phyloP scores from a whole-genome alignment of 2,888 invertebrate species.

The Leistus spinibarbis region DNA sequence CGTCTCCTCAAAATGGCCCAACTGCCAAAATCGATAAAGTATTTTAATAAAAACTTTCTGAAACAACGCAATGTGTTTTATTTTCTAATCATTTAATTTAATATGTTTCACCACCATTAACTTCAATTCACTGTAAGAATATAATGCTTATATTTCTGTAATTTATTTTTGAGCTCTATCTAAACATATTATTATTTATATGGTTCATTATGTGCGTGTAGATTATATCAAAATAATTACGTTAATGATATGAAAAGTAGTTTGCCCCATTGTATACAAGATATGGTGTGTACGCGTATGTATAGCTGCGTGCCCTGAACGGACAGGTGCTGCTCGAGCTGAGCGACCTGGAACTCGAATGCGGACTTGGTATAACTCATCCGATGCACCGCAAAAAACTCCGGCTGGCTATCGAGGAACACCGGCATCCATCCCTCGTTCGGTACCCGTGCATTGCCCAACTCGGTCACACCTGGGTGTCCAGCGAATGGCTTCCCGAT shows the following conservation, averaged over 20 bases:
- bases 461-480: conserved; percentile 91
- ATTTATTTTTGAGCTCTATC: no score
- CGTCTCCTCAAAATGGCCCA: no score
- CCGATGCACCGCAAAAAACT: conserved; percentile 93
- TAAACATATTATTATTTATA: no score
- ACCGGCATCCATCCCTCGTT: conserved; percentile 83
- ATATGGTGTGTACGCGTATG: conserved; percentile 56
- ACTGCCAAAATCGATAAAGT: no score
- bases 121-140: no score
- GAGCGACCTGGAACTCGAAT: conserved; percentile 89
- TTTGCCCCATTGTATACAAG: background rate
- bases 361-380: conserved; percentile 88
- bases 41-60: no score
- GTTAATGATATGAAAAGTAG: background rate
- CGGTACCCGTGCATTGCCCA: conserved; percentile 87
- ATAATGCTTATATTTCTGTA: no score
- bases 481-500: conserved; percentile 91
- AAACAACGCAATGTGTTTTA: no score
- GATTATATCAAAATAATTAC: background rate
- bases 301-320: conserved; percentile 72
- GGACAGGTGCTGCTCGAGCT: conserved; percentile 87
- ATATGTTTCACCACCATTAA: no score
- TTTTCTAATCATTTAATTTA: no score
- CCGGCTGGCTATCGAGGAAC: conserved; percentile 90
- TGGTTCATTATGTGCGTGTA: background rate